Evolutionary conservation across 2,888 invertebrate genomes (phyloP), one percentile per base, ranked within the genome.

Genomic region (Nymphalis c-album): DNA sequence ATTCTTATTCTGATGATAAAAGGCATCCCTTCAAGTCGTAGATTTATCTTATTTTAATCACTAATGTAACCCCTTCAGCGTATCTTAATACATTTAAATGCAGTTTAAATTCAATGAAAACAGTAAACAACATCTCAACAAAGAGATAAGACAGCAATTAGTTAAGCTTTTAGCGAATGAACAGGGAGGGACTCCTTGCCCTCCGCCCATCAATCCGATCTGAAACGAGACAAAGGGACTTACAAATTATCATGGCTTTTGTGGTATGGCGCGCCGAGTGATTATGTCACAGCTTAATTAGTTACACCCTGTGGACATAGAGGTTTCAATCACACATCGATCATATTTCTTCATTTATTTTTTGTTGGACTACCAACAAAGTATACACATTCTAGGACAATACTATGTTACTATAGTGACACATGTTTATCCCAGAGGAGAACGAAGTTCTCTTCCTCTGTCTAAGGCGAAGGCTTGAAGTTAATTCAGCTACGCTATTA

Each of bases 101-200:
- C 53, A 60, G 64, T 60, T 60, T 16, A 65, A 51, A 51, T 51
- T 13, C 47, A 31, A 65, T 18, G 53, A 55, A 57, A 57, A 57
- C 35, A 55, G 40, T 61, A 64, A 60, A 55, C 60, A 60, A 68
- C 60, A 53, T 60, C 59, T 63, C 46, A 48, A 58, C 58, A 57
- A 13, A 57, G n/a, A 50, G 64, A 68, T 66, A 66, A 61, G 65
- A 60, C 55, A 48, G 60, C 65, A 55, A 66, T 66, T 66, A 61
- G 55, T 66, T 66, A 48, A 66, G 65, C 65, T 61, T 61, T 55
- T 60, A 66, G 65, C 60, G 60, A 61, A 55, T 55, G 60, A 60
- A 46, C 47, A 20, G 55, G 46, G 46, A 40, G 45, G 26, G 16
- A 7, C 40, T 48, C 22, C 35, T 18, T 46, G 48, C 48, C 57